Base-by-base conservation (phyloP, 2,113 vertebrate species). In the Tachysurus vachellii region DNA sequence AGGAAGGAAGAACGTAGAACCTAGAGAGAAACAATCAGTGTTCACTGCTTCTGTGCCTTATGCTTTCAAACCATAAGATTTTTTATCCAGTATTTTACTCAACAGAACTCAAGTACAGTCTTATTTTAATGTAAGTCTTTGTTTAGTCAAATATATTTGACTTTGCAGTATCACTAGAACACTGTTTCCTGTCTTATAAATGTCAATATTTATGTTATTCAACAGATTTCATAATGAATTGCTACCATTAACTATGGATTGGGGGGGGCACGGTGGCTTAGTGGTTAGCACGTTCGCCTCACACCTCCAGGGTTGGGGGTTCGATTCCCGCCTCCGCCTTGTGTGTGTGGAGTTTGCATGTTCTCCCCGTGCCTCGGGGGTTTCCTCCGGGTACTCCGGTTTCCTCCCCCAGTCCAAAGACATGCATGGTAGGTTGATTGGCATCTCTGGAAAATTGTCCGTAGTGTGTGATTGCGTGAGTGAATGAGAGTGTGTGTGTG, bases 1-100 rank as follows among this genome's bases (percentile, higher is more conserved):
- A 80, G 62, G 85, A 71, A 86, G 77, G 64, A 81, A 71, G 31
- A 80, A 42, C 19, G 8, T 75, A 59, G n/a, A 75, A 47, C 21
- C 19, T 6, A 5, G 19, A 21, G 68, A 21, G 68, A 75, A 44
- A 59, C 57, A 80, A 80, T 80, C 28, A 36, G 54, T 2, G 57
- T 81, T 61, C 23, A 81, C 56, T 7, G 31, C 31, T 42, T 81
- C 42, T 6, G 56, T 11, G 0, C 8, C 31, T 12, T 23, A n/a
- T 1, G 2, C 21, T 80, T 42, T 80, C 16, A 36, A 56, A 31
- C 16, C 16, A 10, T 31, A 5, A 79, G 53, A 47, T 75, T 47
- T 75, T 26, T 50, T 50, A 36, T 11, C 17, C 14, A 36, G 21
- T 31, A 56, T 42, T 36, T 70, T 3, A 36, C 28, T 68, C 44